A percentile compares a stretch with the other conserved stretches of the same genome.
These are phyloP conservation scores for Anser cygnoides DNA, from an alignment of 2,113 vertebrate genomes.

Conservation along the genomic window DNA sequence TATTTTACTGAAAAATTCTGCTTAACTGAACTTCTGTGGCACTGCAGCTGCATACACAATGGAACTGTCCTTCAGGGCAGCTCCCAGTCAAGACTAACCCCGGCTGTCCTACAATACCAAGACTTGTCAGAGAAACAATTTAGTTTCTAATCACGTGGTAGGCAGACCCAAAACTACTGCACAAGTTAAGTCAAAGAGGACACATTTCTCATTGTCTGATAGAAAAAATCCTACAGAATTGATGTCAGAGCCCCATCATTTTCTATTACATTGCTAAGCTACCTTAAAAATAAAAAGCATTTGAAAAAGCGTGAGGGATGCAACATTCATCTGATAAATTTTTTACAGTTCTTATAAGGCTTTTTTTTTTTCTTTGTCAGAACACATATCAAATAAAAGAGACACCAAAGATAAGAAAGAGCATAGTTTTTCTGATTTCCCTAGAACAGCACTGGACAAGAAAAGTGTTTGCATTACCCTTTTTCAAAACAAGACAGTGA, in stretches of 20 bases:
- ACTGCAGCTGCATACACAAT: neutral
- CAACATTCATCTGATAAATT: neutral
- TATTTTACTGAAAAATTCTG: neutral
- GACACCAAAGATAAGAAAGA: neutral
- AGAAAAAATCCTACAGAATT: neutral
- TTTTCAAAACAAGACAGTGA: neutral
- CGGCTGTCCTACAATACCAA: neutral
- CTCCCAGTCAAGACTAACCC: neutral
- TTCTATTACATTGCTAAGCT: neutral
- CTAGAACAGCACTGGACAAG: neutral
- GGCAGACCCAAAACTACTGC: neutral
- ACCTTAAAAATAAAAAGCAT: neutral
- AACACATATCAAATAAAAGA: slow-evolving; percentile 9
- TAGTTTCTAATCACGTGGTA: neutral
- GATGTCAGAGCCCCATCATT: neutral
- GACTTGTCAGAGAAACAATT: neutral
- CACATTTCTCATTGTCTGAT: neutral
- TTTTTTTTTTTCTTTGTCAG: neutral
- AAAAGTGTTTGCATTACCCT: neutral
- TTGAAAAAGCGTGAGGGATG: neutral
- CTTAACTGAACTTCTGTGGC: neutral
- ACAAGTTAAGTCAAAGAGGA: neutral
- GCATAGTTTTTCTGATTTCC: neutral
- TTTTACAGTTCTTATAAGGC: neutral
- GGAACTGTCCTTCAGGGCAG: neutral